Conservation (phyloP, 1,140 invertebrate genomes). For the Papilio glaucus region DNA sequence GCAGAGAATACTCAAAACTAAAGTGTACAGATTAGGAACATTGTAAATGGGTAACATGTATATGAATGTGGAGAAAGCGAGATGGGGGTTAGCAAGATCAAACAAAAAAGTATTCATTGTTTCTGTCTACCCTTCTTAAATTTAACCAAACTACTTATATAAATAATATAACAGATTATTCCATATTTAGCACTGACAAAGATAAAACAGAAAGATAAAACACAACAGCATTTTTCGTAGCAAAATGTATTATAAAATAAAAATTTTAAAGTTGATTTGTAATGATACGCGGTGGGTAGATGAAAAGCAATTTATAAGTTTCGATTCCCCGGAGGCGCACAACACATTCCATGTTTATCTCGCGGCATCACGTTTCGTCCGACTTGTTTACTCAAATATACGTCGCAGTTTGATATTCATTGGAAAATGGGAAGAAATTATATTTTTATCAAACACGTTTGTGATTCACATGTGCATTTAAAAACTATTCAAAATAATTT, state of each 20-base stretch:
- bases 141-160: too few relatives aligned
- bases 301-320: neutral
- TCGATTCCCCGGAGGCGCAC: neutral
- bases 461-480: neutral
- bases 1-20: neutral
- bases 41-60: neutral
- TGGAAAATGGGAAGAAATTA: neutral
- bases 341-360: neutral
- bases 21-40: neutral
- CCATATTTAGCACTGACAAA: too few relatives aligned
- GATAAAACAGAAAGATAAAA: too few relatives aligned
- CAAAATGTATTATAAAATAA: too few relatives aligned
- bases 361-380: neutral
- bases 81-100: too few relatives aligned
- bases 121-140: too few relatives aligned
- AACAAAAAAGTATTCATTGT: too few relatives aligned
- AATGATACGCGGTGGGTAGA: neutral
- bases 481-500: neutral
- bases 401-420: neutral
- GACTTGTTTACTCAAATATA: constrained; percentile 11
- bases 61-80: too few relatives aligned
- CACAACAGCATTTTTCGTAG: neutral
- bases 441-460: neutral
- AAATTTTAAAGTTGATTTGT: neutral
- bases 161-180: too few relatives aligned